Evolutionary conservation across 1,140 invertebrate genomes (phyloP), one percentile per base, ranked within the genome.

Genomic region (Archegozetes longisetosus): DNA sequence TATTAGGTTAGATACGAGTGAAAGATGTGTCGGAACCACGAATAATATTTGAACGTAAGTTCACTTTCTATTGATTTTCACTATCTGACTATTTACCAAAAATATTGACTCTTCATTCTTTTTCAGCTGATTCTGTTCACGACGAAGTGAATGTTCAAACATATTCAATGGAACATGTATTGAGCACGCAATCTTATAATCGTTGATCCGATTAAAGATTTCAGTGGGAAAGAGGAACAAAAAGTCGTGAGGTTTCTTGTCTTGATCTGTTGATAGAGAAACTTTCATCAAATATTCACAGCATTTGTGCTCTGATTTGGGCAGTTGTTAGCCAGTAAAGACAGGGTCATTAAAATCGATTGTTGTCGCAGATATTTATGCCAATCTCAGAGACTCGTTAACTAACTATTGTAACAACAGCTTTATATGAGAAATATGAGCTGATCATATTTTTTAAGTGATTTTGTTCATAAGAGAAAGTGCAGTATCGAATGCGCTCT

Each of bases 401-500:
- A 74, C 74, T 58, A 79, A 64, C 74, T 74, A 0, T 66, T 81
- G 24, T 81, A 79, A 79, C 66, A 77, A 53, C 71, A 79, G 66
- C 79, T 79, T 13, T 76, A 78, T 6, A 4, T 53, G 1, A n/a
- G n/a, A n/a, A n/a, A 27, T 60, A 24, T 17, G 13, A 1, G 53
- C 78, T 1, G 73, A 73, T 28, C 75, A 82, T 62, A 66, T 83
- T 0, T 82, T 67, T 73, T 83, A 12, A 81, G 81, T 2, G 80
- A 83, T 68, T 83, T 81, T 69, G 81, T 83, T 0, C 81, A 83
- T 66, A 67, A 80, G 59, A 80, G 80, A 9, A 69, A 72, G 3
- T 76, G 71, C 68, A 78, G 81, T 49, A 66, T 82, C 46, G 81
- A 83, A 27, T 62, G 61, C 46, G 32, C 52, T 9, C 25, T 53